Evolutionary conservation across 2,888 invertebrate genomes (phyloP), one percentile per base, ranked within the genome.

Genomic region (Callimorpha dominula): DNA sequence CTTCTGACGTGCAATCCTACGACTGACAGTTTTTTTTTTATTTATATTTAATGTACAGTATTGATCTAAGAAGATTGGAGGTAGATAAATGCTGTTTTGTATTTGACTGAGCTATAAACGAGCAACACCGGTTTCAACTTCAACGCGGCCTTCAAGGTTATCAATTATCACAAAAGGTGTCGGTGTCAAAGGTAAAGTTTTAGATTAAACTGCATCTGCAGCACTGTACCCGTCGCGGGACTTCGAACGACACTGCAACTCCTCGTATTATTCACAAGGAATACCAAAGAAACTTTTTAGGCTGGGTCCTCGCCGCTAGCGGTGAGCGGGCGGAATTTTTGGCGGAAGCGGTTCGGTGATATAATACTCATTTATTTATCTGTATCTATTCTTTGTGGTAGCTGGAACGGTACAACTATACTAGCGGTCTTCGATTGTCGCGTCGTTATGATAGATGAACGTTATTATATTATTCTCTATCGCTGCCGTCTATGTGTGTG

Each of bases 81-180:
- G 43, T 31, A 60, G 20, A 60, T 31, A 60, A 6, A 31, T 31
- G 6, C 12, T 57, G 5, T 60, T 20, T 57, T 0, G 20, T 20
- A 11, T 60, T 60, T 14, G 31, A 12, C 5, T 60, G 31, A 60
- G 60, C 31, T 31, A 3, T 60, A 31, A 49, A 15, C 20, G 20
- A 31, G 49, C 3, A 64, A 40, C 50, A 50, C 31, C 17, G 31
- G 49, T 65, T 49, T 1, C 50, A 50, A 31, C 50, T 65, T 17
- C 4, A 65, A 65, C 1, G 31, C 31, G 15, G 17, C 17, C 49
- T 40, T 49, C 60, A 60, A 50, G 11, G 68, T 70, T 82, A 82
- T 80, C 76, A 71, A 65, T 73, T 77, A 68, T 68, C 71, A 69
- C 76, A 82, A 83, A 82, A 76, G 77, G 81, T 83, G 46, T 83